These are phyloP conservation scores for Plecotus auritus DNA, from an alignment of 2,113 vertebrate species.

Conservation along the genomic window DNA sequence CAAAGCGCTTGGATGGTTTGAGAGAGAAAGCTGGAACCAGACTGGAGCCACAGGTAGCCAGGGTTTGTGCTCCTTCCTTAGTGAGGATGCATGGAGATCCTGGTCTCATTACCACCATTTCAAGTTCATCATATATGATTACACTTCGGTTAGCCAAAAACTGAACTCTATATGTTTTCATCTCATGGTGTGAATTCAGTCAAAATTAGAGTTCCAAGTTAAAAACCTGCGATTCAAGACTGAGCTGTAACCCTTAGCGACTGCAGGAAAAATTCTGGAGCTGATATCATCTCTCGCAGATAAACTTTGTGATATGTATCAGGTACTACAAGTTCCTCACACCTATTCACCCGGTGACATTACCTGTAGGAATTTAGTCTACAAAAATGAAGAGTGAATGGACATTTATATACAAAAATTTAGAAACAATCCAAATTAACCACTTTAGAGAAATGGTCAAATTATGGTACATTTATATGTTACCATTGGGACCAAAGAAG, in stretches of 20 bases:
- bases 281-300: background rate
- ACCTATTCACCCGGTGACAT: background rate
- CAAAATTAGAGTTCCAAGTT: constrained; percentile 25
- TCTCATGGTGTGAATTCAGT: background rate
- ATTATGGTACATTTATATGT: background rate
- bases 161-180: background rate
- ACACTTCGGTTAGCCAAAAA: background rate
- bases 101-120: background rate
- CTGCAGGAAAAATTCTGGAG: background rate
- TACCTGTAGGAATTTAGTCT: background rate
- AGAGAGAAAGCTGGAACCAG: background rate
- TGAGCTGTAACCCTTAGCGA: background rate
- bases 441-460: background rate
- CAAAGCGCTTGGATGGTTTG: background rate
- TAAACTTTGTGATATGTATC: background rate
- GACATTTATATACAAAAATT: background rate
- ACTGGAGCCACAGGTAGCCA: background rate
- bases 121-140: background rate
- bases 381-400: background rate
- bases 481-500: background rate
- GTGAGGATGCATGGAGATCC: background rate
- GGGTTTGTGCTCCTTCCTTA: background rate
- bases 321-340: background rate
- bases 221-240: background rate
- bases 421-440: background rate